These are phyloP conservation scores for Bursaphelenchus mucronatus DNA, from an alignment of 1,140 invertebrate genomes.

Conservation along the genomic window DNA sequence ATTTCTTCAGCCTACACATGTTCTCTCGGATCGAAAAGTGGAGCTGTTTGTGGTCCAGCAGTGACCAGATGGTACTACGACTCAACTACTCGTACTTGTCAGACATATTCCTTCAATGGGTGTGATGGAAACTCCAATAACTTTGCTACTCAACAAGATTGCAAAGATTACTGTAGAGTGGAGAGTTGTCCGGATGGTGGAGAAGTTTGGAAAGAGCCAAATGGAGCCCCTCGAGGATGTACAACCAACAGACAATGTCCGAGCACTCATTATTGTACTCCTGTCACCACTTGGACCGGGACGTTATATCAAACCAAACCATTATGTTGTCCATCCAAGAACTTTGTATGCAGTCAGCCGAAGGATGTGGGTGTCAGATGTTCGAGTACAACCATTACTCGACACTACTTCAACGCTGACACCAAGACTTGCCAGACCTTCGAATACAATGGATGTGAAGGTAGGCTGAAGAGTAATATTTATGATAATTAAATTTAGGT, in stretches of 20 bases:
- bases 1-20: constrained; percentile 55
- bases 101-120: constrained; percentile 60
- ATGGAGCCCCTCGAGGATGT: constrained; percentile 55
- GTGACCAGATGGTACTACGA: constrained; percentile 60
- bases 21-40: constrained; percentile 56
- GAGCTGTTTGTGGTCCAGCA: constrained; percentile 56
- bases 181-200: constrained; percentile 60
- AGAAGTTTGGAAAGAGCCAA: constrained; percentile 60
- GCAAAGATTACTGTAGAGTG: constrained; percentile 54
- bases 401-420: constrained; percentile 59
- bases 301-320: constrained; percentile 57
- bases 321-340: constrained; percentile 59
- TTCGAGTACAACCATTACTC: constrained; percentile 51
- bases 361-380: constrained; percentile 57
- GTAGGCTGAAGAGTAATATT: constrained; percentile 22
- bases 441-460: constrained; percentile 60
- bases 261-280: constrained; percentile 58
- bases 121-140: constrained; percentile 61
- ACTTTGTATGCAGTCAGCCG: constrained; percentile 57
- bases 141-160: constrained; percentile 59
- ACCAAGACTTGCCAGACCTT: constrained; percentile 58
- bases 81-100: constrained; percentile 56
- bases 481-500: constrained; percentile 27
- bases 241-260: constrained; percentile 59
- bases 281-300: constrained; percentile 57